These are phyloP conservation scores for Orcinus orca DNA, from an alignment of 2,113 vertebrate genomes.

Conservation along the genomic window DNA sequence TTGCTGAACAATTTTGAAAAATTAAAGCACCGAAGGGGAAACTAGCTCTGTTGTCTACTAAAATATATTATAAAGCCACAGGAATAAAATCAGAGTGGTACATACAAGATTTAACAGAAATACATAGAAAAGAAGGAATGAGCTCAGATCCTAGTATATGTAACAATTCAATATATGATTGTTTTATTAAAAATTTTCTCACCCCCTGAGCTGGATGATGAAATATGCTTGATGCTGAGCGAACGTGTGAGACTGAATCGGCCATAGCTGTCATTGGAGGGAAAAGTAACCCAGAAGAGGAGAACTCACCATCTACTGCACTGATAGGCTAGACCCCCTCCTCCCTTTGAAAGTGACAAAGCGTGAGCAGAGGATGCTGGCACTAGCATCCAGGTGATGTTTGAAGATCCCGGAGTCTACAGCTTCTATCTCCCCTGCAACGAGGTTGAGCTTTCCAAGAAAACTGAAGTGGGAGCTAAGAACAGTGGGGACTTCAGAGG, in stretches of 20 bases:
- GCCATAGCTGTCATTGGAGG: background rate
- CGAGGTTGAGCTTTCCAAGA: background rate
- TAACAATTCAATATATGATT: background rate
- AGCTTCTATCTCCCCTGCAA: background rate
- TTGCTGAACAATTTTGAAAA: background rate
- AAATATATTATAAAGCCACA: background rate
- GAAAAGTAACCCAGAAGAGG: background rate
- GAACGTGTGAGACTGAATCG: background rate
- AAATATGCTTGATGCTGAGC: background rate
- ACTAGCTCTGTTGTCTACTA: background rate
- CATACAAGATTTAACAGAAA: background rate
- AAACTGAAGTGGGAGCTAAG: background rate
- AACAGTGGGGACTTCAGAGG: background rate
- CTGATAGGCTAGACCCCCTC: fast-evolving
- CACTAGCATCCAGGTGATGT: background rate
- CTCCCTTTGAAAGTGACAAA: background rate
- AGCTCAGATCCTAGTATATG: background rate
- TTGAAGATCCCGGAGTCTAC: background rate
- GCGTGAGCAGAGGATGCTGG: background rate
- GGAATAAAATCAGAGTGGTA: background rate
- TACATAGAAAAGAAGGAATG: background rate
- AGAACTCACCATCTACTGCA: background rate
- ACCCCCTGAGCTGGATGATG: background rate
- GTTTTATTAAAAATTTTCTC: background rate
- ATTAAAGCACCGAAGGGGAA: background rate